These are phyloP conservation scores for Idaea dimidiata DNA, from an alignment of 2,888 invertebrate genomes.

Conservation along the genomic window DNA sequence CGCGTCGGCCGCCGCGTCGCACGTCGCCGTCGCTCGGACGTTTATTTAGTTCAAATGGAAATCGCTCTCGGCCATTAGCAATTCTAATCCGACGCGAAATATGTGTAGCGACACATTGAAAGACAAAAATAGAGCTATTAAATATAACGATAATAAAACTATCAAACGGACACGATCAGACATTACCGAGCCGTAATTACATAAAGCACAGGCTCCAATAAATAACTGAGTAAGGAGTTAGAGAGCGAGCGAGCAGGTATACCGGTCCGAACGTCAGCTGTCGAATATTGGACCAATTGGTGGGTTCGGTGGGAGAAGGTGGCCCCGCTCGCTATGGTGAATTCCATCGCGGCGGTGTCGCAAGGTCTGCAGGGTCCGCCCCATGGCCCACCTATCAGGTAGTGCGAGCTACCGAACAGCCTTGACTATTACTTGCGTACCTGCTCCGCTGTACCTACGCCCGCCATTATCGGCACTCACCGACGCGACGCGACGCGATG, in stretches of 20 bases:
- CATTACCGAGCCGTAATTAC: constrained; percentile 39
- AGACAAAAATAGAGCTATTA: constrained; percentile 18
- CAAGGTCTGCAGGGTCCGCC: constrained; percentile 65
- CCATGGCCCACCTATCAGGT: constrained; percentile 68
- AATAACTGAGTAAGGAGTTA: constrained; percentile 23
- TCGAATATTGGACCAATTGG: constrained; percentile 74
- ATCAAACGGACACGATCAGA: constrained; percentile 28
- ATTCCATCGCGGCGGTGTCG: constrained; percentile 58
- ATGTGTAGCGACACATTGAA: constrained; percentile 5
- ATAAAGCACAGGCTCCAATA: constrained; percentile 32
- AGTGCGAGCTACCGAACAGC: constrained; percentile 71
- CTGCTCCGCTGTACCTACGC: constrained; percentile 49
- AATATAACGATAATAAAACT: constrained; percentile 30
- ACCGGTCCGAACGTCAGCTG: constrained; percentile 70
- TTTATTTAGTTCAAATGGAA: constrained; percentile 1
- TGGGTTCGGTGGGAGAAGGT: constrained; percentile 55
- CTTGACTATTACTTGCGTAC: constrained; percentile 64
- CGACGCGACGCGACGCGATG: not conserved
- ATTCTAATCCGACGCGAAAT: constrained; percentile 2
- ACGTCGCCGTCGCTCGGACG: no score
- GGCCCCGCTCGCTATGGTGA: constrained; percentile 66
- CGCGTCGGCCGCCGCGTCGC: no score
- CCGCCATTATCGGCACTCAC: constrained; percentile 45
- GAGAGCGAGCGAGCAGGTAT: constrained; percentile 23
- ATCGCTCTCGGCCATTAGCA: not conserved